phyloP scores from a whole-genome alignment of 2,113 vertebrate genomes.

The Oncorhynchus gorbuscha region DNA sequence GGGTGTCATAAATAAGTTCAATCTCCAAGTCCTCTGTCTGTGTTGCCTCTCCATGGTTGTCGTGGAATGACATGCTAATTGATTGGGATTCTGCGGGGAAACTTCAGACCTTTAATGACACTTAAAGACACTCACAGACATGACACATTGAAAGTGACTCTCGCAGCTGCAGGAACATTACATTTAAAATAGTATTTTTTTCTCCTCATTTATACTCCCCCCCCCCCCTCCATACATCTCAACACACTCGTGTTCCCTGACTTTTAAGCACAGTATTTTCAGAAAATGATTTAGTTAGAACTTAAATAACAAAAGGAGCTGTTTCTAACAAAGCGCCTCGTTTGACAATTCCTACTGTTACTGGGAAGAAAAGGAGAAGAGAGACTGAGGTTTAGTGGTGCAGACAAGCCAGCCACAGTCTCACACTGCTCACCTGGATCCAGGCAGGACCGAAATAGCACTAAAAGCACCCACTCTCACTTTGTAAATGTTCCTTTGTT shows the following conservation, averaged over 20 bases:
- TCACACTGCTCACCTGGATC: conserved; percentile 72
- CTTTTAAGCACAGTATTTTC: conserved; percentile 34
- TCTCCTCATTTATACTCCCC: conserved; percentile 9
- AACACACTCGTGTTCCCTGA: conserved; percentile 28
- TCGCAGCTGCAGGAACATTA: not conserved
- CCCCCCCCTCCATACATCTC: not conserved
- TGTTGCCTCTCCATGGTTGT: conserved; percentile 29
- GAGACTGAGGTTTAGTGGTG: conserved; percentile 67
- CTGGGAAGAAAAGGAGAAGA: conserved; percentile 33
- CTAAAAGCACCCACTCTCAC: conserved; percentile 71
- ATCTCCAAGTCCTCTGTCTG: too few species aligned
- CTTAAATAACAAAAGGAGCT: conserved; percentile 46
- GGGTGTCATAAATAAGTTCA: too few species aligned
- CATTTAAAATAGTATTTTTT: conserved; percentile 7
- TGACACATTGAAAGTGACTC: conserved; percentile 21
- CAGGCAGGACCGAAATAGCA: conserved; percentile 74
- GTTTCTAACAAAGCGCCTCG: conserved; percentile 42
- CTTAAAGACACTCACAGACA: conserved; percentile 34
- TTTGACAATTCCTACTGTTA: conserved; percentile 55
- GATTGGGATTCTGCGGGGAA: conserved; percentile 50
- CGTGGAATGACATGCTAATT: conserved; percentile 41
- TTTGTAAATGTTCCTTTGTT: conserved; percentile 69
- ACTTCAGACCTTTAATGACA: conserved; percentile 40
- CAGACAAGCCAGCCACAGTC: conserved; percentile 70
- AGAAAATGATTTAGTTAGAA: conserved; percentile 43